Conservation (phyloP, 2,113 vertebrate genomes). For the Polypterus bichir region DNA sequence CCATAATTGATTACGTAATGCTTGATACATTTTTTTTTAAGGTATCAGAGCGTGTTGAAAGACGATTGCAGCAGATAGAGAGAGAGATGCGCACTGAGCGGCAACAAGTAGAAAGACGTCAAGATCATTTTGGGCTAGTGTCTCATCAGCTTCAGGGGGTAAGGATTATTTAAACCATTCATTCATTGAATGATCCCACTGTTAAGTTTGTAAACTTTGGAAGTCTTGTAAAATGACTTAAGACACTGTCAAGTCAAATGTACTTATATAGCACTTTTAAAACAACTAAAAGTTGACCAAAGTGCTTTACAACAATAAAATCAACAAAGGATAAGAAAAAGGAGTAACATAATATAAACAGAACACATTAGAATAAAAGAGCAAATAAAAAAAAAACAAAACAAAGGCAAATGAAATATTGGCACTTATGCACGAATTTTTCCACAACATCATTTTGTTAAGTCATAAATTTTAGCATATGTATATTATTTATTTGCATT, state of each 20-base stretch:
- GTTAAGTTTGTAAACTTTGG: constrained; percentile 24
- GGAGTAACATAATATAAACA: no score
- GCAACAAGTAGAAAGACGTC: constrained; percentile 45
- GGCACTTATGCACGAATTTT: neutral
- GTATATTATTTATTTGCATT: no score
- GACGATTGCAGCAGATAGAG: constrained; percentile 73
- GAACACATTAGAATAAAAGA: neutral
- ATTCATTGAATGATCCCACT: constrained; percentile 20
- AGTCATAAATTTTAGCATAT: no score
- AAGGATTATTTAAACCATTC: constrained; percentile 30
- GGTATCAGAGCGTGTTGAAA: constrained; percentile 72
- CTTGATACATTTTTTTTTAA: constrained; percentile 23
- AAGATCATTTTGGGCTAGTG: constrained; percentile 50
- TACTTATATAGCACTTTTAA: constrained; percentile 6
- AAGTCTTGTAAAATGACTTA: constrained; percentile 28
- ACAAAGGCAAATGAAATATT: neutral
- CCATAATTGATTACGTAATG: neutral
- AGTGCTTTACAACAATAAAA: neutral
- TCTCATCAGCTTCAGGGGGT: constrained; percentile 73
- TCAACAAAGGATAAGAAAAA: no score
- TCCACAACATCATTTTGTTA: no score
- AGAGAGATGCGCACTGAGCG: constrained; percentile 59
- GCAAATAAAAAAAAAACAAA: neutral
- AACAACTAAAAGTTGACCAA: no score
- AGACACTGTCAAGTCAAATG: constrained; percentile 21